Conservation (phyloP, 2,888 invertebrate species). For the Acleris literana region DNA sequence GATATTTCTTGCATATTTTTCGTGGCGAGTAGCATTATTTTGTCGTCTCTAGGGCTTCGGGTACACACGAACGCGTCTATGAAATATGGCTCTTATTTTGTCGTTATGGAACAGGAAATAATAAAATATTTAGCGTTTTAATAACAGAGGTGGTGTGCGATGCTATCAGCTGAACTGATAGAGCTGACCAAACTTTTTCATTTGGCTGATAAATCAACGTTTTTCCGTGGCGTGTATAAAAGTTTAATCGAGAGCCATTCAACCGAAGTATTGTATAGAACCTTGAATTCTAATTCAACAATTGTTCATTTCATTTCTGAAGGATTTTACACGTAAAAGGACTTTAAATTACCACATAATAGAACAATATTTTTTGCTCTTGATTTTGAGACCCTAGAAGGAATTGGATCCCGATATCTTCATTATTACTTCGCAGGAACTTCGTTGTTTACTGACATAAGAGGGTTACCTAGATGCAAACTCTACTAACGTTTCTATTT, state of each 20-base stretch:
- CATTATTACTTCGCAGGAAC: too few relatives aligned
- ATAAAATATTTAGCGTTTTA: conserved; percentile 29
- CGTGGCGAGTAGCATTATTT: conserved; percentile 29
- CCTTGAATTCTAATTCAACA: too few relatives aligned
- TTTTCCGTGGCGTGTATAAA: neutral
- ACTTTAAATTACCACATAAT: too few relatives aligned
- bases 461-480: too few relatives aligned
- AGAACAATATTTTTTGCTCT: too few relatives aligned
- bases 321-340: too few relatives aligned
- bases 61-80: conserved; percentile 11
- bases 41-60: conserved; percentile 5
- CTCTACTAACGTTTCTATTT: too few relatives aligned
- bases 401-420: too few relatives aligned
- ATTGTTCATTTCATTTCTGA: too few relatives aligned
- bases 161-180: conserved; percentile 8
- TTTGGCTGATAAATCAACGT: neutral
- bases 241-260: neutral
- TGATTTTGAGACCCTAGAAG: too few relatives aligned
- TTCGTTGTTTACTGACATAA: too few relatives aligned
- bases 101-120: conserved; percentile 25
- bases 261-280: too few relatives aligned
- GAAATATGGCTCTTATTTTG: conserved; percentile 9
- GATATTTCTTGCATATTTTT: conserved; percentile 23
- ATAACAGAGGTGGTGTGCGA: conserved; percentile 9
- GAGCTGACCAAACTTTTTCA: neutral